A percentile compares a stretch with the other conserved stretches of the same genome.
These are phyloP conservation scores for Sapajus apella DNA, from an alignment of 2,113 vertebrate species.

Conservation along the genomic window DNA sequence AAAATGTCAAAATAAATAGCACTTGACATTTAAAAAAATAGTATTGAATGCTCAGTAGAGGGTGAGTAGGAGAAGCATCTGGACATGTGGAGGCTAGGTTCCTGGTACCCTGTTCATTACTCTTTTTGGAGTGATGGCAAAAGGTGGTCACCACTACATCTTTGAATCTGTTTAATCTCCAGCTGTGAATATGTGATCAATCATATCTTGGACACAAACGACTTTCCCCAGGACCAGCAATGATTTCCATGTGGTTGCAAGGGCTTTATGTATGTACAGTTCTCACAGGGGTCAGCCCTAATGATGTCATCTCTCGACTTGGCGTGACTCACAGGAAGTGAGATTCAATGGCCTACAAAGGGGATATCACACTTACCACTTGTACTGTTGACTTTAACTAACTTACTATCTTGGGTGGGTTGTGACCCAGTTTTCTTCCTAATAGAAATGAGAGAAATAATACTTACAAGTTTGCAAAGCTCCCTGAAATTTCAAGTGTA, in stretches of 20 bases:
- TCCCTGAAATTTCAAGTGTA: neutral
- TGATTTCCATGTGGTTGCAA: constrained; percentile 28
- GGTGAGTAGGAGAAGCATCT: constrained; percentile 28
- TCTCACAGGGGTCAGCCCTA: neutral
- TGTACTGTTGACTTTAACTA: neutral
- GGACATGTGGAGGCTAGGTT: neutral
- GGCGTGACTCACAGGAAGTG: neutral
- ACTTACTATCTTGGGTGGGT: neutral
- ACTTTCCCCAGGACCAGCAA: constrained; percentile 46
- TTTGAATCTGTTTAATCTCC: constrained; percentile 51
- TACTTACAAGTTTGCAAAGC: neutral
- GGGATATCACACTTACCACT: neutral
- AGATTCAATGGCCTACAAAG: neutral
- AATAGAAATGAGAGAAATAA: neutral
- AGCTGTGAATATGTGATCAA: constrained; percentile 47
- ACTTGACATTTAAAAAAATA: constrained; percentile 51
- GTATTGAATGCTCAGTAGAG: neutral
- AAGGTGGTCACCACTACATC: constrained; percentile 44
- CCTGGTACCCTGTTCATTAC: neutral
- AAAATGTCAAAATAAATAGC: constrained; percentile 52
- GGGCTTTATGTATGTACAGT: constrained; percentile 45
- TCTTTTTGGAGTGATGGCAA: constrained; percentile 28
- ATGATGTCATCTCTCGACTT: rapidly evolving
- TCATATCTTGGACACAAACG: constrained; percentile 59
- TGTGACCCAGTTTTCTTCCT: neutral